Base-by-base conservation (phyloP, 1,140 invertebrate genomes). In the Berghia stephanieae region DNA sequence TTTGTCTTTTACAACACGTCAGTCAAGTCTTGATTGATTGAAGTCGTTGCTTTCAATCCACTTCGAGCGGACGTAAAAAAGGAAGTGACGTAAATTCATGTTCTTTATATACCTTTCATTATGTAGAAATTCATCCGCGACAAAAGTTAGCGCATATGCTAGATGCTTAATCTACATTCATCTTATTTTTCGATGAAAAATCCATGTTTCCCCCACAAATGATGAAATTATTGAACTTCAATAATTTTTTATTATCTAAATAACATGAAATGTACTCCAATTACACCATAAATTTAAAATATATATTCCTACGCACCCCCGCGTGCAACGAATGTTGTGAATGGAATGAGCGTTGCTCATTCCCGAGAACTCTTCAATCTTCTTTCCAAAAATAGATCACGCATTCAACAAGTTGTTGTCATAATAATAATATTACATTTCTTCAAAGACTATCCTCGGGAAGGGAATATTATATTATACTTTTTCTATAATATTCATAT, bases 81-180 rank as follows among this genome's bases (percentile, higher is more conserved):
- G 46, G 76, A 76, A 77, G 70, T 73, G 70, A 74, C 70, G 79
- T 43, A 63, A 75, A 40, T 46, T 10, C 43, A 66, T 72, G 24
- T 66, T 55, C 36, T 69, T 31, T 40, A 24, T 34, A 44, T 43
- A 3, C 49, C 66, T 67, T 57, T 66, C 55, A 42, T 44, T 78
- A 46, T 67, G 68, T 13, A 49, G 10, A 49, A 10, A 49, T 13
- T 49, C 13, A 40, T 24, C 13, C 34, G 38, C 66, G 36, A 40
- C 66, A 42, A 24, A n/a, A 42, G 2, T 24, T 8, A 42, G 46
- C 10, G 46, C 10, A 49, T n/a, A 27, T 60, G 57, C 31, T n/a
- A 8, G 57, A 60, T n/a, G n/a, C n/a, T n/a, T n/a, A n/a, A n/a
- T n/a, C n/a, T n/a, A n/a, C n/a, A n/a, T n/a, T n/a, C n/a, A n/a